Percentiles rank a stretch among this genome's conserved stretches.
Conservation (phyloP, 2,113 vertebrate genomes). For the Petaurus breviceps region DNA sequence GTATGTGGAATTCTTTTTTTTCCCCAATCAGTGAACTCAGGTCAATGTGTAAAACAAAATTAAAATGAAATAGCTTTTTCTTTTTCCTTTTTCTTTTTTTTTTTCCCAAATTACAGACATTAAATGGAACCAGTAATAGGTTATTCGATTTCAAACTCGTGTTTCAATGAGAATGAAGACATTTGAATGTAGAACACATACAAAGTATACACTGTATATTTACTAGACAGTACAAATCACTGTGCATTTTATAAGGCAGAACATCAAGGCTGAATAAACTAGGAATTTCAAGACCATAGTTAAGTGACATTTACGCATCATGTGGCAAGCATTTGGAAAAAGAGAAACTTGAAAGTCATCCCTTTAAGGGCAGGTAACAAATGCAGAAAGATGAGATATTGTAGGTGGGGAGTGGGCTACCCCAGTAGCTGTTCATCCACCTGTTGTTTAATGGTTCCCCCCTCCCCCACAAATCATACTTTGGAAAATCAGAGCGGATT, state of each 20-base stretch:
- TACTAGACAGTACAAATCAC: constrained; percentile 90
- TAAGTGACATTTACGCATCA: constrained; percentile 27
- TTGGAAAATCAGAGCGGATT: neutral
- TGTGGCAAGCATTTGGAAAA: constrained; percentile 61
- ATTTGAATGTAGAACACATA: constrained; percentile 85
- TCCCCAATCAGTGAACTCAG: constrained; percentile 43
- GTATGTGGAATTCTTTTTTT: constrained; percentile 5
- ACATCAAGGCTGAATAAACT: constrained; percentile 91
- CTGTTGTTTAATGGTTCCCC: constrained; percentile 41
- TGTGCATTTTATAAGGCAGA: constrained; percentile 97
- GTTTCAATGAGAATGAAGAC: constrained; percentile 79
- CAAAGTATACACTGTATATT: constrained; percentile 83
- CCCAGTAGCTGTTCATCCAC: constrained; percentile 62
- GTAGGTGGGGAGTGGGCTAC: constrained; percentile 54
- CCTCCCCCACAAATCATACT: constrained; percentile 11
- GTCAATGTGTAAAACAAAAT: neutral
- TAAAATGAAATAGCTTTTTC: neutral
- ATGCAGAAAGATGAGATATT: constrained; percentile 67
- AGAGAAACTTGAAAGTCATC: constrained; percentile 29
- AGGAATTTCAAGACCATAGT: constrained; percentile 90
- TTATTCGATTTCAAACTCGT: constrained; percentile 72
- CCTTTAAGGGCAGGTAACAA: constrained; percentile 65
- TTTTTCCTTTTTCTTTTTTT: constrained; percentile 63
- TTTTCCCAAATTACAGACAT: constrained; percentile 70
- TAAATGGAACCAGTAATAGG: constrained; percentile 75